Conservation (phyloP, 1,140 invertebrate genomes). For the Aphis craccivora region DNA sequence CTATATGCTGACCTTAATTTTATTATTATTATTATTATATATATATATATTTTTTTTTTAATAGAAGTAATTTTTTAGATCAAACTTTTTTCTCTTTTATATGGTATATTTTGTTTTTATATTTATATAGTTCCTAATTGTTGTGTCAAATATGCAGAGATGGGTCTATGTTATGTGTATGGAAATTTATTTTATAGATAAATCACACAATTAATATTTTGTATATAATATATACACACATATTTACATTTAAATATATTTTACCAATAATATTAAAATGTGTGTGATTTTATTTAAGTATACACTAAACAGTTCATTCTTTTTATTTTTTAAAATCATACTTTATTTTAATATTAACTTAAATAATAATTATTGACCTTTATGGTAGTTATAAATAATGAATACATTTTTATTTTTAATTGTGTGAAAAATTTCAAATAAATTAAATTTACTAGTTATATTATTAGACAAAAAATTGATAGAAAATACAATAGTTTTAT, state of each 20-base stretch:
- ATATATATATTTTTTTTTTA: constrained; percentile 42
- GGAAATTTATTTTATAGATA: constrained; percentile 17
- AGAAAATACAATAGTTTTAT: not conserved
- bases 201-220: constrained; percentile 30
- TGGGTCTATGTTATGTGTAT: constrained; percentile 44
- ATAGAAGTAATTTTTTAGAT: constrained; percentile 58
- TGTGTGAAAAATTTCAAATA: not conserved
- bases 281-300: constrained; percentile 13
- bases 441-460: not conserved
- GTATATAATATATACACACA: constrained; percentile 27
- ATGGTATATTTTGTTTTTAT: constrained; percentile 57
- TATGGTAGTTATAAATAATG: not conserved
- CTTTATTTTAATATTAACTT: not conserved
- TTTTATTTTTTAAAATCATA: not conserved
- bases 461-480: not conserved
- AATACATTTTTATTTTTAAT: not conserved
- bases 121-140: constrained; percentile 58
- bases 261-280: constrained; percentile 14
- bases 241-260: not conserved
- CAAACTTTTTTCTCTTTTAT: constrained; percentile 56
- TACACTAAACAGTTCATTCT: not conserved
- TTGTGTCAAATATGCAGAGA: constrained; percentile 57
- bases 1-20: constrained; percentile 52
- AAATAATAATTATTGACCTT: not conserved
- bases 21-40: constrained; percentile 51